A percentile compares a stretch with the other conserved stretches of the same genome.
Conservation (phyloP, 2,888 invertebrate genomes). For the Rhagonycha lutea region DNA sequence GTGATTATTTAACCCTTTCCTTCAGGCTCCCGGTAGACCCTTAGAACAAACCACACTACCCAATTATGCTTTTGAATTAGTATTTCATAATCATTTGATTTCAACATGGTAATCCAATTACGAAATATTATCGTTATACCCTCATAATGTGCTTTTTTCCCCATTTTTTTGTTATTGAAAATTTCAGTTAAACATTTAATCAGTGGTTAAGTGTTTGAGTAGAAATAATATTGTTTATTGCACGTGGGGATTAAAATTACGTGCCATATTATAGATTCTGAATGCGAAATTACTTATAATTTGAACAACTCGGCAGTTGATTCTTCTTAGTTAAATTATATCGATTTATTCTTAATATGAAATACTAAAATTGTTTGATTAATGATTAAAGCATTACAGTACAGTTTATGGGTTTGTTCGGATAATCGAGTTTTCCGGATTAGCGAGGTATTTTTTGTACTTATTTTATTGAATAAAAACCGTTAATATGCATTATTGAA, state of each 20-base stretch:
- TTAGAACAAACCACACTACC: background rate
- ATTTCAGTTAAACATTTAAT: background rate
- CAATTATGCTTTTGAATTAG: background rate
- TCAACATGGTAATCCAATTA: too few relatives aligned
- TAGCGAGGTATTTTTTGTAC: too few relatives aligned
- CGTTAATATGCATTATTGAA: too few relatives aligned
- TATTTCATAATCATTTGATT: background rate
- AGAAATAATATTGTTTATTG: background rate
- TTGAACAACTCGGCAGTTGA: background rate
- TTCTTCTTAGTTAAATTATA: background rate
- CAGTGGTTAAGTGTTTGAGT: background rate
- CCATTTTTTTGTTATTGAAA: background rate
- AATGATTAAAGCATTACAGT: too few relatives aligned
- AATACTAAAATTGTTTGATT: background rate
- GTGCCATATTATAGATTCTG: background rate
- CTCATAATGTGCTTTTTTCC: too few relatives aligned
- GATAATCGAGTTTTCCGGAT: too few relatives aligned
- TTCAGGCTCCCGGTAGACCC: background rate
- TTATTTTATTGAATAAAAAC: too few relatives aligned
- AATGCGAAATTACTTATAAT: background rate
- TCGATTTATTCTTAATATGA: background rate
- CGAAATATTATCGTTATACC: too few relatives aligned
- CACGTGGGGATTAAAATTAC: background rate
- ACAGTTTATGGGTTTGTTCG: too few relatives aligned
- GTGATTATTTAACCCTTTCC: background rate